Percentiles rank a stretch among this genome's conserved stretches.
phyloP scores from a whole-genome alignment of 1,140 invertebrate species.

The Tachypleus tridentatus region DNA sequence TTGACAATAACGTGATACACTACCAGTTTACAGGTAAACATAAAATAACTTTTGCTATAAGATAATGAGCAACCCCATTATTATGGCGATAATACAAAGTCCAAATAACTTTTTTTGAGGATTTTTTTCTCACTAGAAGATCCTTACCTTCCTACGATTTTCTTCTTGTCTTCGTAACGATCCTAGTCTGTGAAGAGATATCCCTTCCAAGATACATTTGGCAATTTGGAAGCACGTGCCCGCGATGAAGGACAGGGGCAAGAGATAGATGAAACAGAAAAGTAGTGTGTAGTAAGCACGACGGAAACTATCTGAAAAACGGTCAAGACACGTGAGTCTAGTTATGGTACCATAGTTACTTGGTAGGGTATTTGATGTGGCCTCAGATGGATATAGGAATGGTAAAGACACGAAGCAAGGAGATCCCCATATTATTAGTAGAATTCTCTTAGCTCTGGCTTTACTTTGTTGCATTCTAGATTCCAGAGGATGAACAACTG shows the following conservation, averaged over 20 bases:
- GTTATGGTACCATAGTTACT: conserved; percentile 33
- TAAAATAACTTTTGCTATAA: too few species aligned
- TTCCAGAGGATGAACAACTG: conserved; percentile 39
- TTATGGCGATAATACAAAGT: too few species aligned
- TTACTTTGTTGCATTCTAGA: conserved; percentile 36
- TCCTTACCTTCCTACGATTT: conserved; percentile 29
- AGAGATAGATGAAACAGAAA: conserved; percentile 35
- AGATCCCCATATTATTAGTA: conserved; percentile 35
- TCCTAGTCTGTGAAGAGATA: conserved; percentile 25
- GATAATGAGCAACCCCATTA: too few species aligned
- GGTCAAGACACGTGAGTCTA: conserved; percentile 34
- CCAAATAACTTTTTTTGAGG: too few species aligned
- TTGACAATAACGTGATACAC: too few species aligned
- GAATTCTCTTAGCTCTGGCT: conserved; percentile 32
- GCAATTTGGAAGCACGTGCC: conserved; percentile 37
- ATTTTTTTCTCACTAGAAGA: too few species aligned
- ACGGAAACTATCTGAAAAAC: conserved; percentile 31
- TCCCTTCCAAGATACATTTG: conserved; percentile 30
- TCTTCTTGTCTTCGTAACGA: conserved; percentile 27
- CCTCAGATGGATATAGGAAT: conserved; percentile 29
- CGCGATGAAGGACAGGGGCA: conserved; percentile 35
- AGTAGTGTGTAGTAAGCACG: conserved; percentile 36
- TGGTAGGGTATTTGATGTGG: conserved; percentile 27
- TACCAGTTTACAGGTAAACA: too few species aligned
- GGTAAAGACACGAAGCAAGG: conserved; percentile 34